Base-by-base conservation (phyloP, 2,113 vertebrate genomes). In the Aplodontia rufa region DNA sequence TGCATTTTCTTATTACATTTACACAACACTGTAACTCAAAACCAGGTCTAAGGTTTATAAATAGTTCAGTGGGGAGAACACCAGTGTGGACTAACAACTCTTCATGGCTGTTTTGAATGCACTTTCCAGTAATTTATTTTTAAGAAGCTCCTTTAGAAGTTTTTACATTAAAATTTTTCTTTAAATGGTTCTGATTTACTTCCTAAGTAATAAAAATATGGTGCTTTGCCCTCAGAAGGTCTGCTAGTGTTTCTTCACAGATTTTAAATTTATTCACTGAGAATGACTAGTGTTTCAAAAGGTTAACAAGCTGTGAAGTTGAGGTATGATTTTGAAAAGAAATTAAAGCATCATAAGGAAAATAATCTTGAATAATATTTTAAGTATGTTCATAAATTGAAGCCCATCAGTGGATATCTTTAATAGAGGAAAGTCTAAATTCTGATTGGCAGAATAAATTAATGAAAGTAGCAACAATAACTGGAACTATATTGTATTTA, bases 281-380 rank as follows among this genome's bases (percentile, higher is more conserved):
- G 19, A 78, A 74, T 87, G 69, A 55, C 66, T 47, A 45, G 58
- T 76, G 12, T 96, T 94, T 95, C 55, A 10, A 91, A 93, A 94
- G 93, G 64, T 84, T 60, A 87, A 28, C 51, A 80, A 75, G 74
- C 80, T 95, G 58, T 16, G 93, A 96, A 2, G 22, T 40, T 87
- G 86, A 79, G 55, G 71, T 97, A 82, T 75, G 5, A 93, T 91
- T 97, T 97, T 76, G 71, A 81, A 47, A 49, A 93, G 5, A 75
- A 93, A 75, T 28, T 55, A 88, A 88, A 88, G 37, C 71, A 22
- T 72, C 47, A 89, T 79, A 51, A 87, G 1, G 64, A 32, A 58
- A 97, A 91, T 16, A 72, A 83, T 40, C 37, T 88, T 95, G 32
- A 5, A 49, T 37, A 9, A 80, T 93, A 10, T 91, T 97, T 97